Evolutionary conservation across 2,888 invertebrate species (phyloP), one percentile per base, ranked within the genome.

Genomic region (Harpagoxenus sublaevis): DNA sequence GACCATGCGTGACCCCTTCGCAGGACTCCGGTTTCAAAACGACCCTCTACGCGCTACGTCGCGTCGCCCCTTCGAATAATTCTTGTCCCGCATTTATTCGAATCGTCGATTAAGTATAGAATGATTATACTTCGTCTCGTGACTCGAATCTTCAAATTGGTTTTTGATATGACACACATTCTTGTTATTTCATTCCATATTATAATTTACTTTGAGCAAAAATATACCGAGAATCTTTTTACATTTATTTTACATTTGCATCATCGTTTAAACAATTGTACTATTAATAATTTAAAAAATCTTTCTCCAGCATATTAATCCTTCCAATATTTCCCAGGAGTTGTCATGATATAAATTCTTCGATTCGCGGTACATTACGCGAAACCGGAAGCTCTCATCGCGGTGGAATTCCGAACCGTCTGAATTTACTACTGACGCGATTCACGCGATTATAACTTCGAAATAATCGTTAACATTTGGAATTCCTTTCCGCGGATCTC

Each of bases 1-100:
- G 92, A 89, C 93, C 94, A 94, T 93, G 94, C 94, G 92, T 94
- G 93, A 94, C 92, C 86, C 86, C 73, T 77, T 53, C 85, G 74
- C 51, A 57, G 86, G 85, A 86, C 90, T 92, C 87, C 84, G 79
- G 86, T 91, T 91, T 90, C 89, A 87, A 92, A 91, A 89, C 83
- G 55, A 83, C 74, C 74, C 48, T 70, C 48, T 60, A 31, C 45
- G 48, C 51, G 4, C 12, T 23, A 39, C 48, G 28, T 53, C 75
- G 48, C 48, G 28, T 53, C 75, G 66, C 15, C 71, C 53, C 12
- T 39, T 65, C 23, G 28, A 65, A 39, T 65, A 51, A 65, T 65
- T 28, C 28, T 65, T 39, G 53, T 28, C 28, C 51, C 18, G 39
- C 35, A 23, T 57, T 42, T 10, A 66, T 65, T 65, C 28, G 23